Conservation (phyloP, 2,797 vertebrate species). For the Heliangelus exortis region DNA sequence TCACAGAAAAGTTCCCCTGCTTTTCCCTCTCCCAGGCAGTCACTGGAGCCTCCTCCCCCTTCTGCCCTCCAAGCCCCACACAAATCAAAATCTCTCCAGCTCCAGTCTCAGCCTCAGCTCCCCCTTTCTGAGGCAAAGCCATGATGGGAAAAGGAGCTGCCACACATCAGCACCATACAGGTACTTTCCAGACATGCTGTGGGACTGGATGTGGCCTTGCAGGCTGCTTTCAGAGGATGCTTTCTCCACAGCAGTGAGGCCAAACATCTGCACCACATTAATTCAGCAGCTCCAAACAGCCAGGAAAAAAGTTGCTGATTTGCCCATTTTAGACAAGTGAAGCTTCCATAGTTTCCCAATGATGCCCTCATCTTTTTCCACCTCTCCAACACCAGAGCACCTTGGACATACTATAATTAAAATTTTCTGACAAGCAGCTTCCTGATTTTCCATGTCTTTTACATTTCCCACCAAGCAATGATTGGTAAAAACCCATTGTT, state of each 20-base stretch:
- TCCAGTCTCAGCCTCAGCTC: background rate
- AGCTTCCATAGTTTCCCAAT: background rate
- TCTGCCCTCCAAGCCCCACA: background rate
- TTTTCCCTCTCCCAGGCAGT: background rate
- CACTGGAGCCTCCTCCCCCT: background rate
- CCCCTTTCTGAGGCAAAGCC: background rate
- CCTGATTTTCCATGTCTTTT: background rate
- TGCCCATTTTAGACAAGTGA: background rate
- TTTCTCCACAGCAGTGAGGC: background rate
- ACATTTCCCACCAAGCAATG: background rate
- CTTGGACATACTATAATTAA: background rate
- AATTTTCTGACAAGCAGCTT: background rate
- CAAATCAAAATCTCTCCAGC: background rate
- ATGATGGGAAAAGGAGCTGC: background rate
- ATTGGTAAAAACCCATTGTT: background rate
- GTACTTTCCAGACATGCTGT: background rate
- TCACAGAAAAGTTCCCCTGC: background rate
- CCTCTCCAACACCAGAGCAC: background rate
- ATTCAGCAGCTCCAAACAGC: background rate
- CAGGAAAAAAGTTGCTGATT: background rate
- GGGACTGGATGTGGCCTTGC: background rate
- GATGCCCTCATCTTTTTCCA: background rate
- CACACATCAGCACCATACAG: background rate
- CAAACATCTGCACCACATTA: background rate
- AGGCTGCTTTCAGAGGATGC: background rate